Evolutionary conservation across 2,797 vertebrate species (phyloP).

Genomic region (Oreochromis mossambicus): DNA sequence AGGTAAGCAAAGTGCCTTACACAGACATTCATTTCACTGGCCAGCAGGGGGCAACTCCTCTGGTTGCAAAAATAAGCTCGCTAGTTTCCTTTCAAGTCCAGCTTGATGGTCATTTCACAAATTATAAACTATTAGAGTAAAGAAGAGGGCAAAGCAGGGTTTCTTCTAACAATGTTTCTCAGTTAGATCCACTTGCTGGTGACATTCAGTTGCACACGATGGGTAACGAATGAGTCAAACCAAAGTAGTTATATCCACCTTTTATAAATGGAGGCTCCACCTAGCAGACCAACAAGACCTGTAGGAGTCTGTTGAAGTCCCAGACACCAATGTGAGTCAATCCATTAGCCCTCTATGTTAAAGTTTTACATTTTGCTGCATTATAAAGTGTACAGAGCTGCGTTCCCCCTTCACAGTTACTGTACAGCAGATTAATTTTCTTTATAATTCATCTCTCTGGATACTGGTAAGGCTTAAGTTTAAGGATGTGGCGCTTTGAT

Average conservation of each 20-base stretch:
- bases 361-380: not conserved
- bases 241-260: not conserved
- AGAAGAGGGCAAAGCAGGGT: fast-evolving
- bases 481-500: fast-evolving
- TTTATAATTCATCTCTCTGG: not conserved
- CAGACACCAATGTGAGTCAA: not conserved
- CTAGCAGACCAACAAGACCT: not conserved
- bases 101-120: not conserved
- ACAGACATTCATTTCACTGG: not conserved
- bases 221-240: not conserved
- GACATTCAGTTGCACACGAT: not conserved
- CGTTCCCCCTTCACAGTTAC: not conserved
- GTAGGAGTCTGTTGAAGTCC: not conserved
- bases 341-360: not conserved
- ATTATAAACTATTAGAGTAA: not conserved
- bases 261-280: not conserved
- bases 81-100: not conserved
- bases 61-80: not conserved
- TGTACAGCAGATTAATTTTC: not conserved
- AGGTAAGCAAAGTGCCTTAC: not conserved
- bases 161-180: not conserved
- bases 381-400: not conserved
- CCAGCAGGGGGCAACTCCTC: not conserved
- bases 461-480: not conserved
- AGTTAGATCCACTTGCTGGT: not conserved